Conservation (phyloP, 2,797 vertebrate species). For the Catharus ustulatus region DNA sequence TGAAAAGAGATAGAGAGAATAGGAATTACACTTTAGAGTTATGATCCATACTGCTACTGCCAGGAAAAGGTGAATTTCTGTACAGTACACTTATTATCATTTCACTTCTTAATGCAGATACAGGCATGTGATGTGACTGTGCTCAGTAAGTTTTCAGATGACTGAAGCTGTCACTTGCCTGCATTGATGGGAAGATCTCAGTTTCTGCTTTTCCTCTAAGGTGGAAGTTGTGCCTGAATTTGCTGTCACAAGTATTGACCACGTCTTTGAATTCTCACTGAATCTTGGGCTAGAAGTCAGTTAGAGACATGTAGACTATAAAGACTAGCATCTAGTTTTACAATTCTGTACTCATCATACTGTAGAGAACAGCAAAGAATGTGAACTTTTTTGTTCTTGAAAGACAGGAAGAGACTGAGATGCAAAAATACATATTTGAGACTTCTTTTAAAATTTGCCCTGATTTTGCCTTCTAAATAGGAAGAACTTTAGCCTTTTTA, state of each 20-base stretch:
- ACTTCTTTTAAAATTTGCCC: background rate
- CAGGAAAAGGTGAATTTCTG: background rate
- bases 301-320: background rate
- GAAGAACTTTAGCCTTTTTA: conserved; percentile 10
- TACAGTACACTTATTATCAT: background rate
- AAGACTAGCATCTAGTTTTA: background rate
- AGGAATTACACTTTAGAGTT: background rate
- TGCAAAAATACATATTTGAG: background rate
- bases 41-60: background rate
- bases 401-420: background rate
- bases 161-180: background rate
- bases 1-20: background rate
- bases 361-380: background rate
- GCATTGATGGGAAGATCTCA: background rate
- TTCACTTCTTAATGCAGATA: background rate
- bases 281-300: background rate
- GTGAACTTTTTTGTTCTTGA: background rate
- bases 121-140: background rate
- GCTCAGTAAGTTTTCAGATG: background rate
- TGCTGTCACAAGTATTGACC: background rate
- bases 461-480: background rate
- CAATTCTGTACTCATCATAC: background rate
- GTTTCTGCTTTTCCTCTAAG: background rate
- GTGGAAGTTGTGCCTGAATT: background rate
- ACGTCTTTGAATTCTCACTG: background rate